A percentile compares a stretch with the other conserved stretches of the same genome.
Conservation (phyloP, 1,140 invertebrate genomes). For the Melipona quadrifasciata region DNA sequence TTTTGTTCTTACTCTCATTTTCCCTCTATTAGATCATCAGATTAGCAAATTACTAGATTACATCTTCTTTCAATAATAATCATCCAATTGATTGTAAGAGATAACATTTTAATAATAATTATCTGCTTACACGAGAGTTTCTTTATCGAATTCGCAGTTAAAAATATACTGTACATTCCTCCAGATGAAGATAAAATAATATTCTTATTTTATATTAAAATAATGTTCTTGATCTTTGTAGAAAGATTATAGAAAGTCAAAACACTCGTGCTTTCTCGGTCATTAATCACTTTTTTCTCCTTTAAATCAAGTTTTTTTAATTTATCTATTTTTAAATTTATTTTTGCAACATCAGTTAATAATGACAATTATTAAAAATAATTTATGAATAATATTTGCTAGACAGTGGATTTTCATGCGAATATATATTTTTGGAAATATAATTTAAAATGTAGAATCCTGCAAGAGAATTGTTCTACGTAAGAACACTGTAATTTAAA, state of each 20-base stretch:
- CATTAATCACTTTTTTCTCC: neutral
- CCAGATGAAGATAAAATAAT: neutral
- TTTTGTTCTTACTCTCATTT: neutral
- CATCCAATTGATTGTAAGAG: no score
- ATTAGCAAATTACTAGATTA: no score
- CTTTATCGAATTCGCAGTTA: neutral
- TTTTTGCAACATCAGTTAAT: no score
- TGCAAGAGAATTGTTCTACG: no score
- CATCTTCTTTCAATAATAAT: no score
- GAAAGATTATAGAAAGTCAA: neutral
- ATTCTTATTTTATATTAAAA: neutral
- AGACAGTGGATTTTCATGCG: no score
- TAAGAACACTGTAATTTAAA: no score
- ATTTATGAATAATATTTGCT: no score
- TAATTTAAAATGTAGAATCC: no score
- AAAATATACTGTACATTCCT: neutral
- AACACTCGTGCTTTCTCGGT: neutral
- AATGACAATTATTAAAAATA: no score
- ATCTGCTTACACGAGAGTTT: no score
- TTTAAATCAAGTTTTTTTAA: neutral
- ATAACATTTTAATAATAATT: neutral
- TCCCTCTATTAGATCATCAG: neutral
- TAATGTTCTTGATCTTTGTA: neutral
- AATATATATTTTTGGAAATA: no score
- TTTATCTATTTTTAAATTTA: neutral